These are phyloP conservation scores for Heliconius ethilla DNA, from an alignment of 2,888 invertebrate genomes.

Conservation along the genomic window DNA sequence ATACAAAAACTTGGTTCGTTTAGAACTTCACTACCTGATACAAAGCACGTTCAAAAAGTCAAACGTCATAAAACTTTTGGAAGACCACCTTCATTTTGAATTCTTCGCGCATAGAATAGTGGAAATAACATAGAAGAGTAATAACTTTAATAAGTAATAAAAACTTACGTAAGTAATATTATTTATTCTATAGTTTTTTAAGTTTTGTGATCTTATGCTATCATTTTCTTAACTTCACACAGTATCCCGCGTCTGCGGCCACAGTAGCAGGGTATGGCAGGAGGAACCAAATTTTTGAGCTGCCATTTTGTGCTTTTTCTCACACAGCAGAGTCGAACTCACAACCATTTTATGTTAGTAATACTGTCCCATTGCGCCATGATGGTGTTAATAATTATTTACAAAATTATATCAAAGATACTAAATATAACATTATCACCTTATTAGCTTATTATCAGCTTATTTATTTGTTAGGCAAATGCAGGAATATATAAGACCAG, in stretches of 20 bases:
- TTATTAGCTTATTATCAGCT: no score
- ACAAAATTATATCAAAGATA: no score
- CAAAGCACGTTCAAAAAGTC: conserved; percentile 16
- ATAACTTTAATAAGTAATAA: not conserved
- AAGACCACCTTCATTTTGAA: conserved; percentile 1
- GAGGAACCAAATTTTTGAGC: no score
- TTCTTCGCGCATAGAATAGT: conserved; percentile 8
- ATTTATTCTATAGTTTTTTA: not conserved
- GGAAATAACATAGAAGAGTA: not conserved
- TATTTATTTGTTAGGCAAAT: not conserved
- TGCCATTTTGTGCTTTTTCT: no score
- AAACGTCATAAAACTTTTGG: conserved; percentile 5
- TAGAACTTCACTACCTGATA: conserved; percentile 14
- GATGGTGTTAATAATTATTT: no score
- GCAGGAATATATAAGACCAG: not conserved
- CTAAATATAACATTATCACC: no score
- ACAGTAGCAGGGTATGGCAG: not conserved
- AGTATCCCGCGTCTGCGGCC: not conserved
- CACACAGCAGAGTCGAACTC: no score
- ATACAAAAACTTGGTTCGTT: conserved; percentile 16
- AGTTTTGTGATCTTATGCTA: not conserved
- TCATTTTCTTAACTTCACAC: not conserved
- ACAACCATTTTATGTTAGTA: no score
- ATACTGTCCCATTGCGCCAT: no score
- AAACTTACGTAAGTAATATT: not conserved